phyloP scores from a whole-genome alignment of 2,113 vertebrate species.

The Edolisoma coerulescens region DNA sequence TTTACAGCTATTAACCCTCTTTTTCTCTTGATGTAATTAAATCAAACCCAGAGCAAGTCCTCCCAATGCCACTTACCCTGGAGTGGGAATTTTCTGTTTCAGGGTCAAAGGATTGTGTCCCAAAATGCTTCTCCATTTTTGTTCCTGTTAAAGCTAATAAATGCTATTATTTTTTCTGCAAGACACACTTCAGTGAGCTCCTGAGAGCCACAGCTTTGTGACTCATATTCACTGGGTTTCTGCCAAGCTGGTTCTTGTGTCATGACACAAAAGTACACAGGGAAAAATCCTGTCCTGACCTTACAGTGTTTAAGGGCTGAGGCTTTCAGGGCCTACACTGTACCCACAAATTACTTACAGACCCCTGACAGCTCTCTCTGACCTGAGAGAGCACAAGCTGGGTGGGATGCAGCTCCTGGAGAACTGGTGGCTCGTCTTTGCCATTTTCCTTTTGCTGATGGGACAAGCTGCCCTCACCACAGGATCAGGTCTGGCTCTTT shows the following conservation, averaged over 20 bases:
- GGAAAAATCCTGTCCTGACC: background rate
- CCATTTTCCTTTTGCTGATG: background rate
- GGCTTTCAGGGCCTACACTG: background rate
- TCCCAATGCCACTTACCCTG: background rate
- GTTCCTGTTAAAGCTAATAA: background rate
- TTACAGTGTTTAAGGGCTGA: rapidly evolving
- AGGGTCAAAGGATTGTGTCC: background rate
- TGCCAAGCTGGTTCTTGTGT: background rate
- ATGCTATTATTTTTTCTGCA: background rate
- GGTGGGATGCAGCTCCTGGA: background rate
- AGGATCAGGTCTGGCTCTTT: background rate
- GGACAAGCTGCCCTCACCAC: background rate
- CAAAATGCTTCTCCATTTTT: background rate
- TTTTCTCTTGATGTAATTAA: background rate
- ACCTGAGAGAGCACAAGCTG: background rate
- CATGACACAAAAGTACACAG: background rate
- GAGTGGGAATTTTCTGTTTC: background rate
- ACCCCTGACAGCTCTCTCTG: background rate
- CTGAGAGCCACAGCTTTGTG: background rate
- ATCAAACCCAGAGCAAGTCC: background rate
- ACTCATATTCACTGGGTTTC: background rate
- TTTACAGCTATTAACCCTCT: background rate
- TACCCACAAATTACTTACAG: background rate
- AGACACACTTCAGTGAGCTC: background rate
- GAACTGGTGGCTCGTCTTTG: background rate